These are phyloP conservation scores for Tipula lateralis DNA, from an alignment of 2,888 invertebrate species.

Conservation along the genomic window DNA sequence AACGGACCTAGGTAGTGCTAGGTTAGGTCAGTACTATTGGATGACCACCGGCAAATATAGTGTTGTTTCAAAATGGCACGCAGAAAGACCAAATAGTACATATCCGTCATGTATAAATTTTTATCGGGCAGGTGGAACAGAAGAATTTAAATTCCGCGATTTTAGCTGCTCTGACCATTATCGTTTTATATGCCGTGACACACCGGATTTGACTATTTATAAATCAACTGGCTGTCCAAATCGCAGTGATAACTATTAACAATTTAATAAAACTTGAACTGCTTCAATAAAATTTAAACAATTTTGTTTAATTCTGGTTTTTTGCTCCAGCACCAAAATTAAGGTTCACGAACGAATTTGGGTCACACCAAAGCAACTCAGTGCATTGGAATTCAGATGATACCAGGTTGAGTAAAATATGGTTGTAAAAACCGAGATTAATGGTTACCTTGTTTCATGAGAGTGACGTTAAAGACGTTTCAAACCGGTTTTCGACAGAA, in stretches of 20 bases:
- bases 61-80: not conserved
- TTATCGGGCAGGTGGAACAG: not conserved
- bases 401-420: too few relatives aligned
- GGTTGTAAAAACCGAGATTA: too few relatives aligned
- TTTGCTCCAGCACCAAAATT: too few relatives aligned
- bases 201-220: not conserved
- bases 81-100: not conserved
- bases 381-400: too few relatives aligned
- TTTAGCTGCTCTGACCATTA: not conserved
- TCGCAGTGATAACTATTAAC: not conserved
- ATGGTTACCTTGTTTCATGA: too few relatives aligned
- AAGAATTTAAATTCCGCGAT: not conserved
- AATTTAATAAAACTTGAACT: too few relatives aligned
- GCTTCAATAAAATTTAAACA: too few relatives aligned
- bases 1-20: not conserved
- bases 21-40: not conserved
- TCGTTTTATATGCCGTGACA: not conserved
- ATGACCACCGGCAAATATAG: not conserved
- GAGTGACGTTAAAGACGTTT: too few relatives aligned
- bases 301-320: too few relatives aligned
- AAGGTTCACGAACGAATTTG: too few relatives aligned
- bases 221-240: not conserved
- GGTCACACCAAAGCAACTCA: too few relatives aligned
- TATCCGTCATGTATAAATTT: not conserved
- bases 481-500: too few relatives aligned